Base-by-base conservation (phyloP, 2,797 vertebrate species). In the Tragelaphus oryx region DNA sequence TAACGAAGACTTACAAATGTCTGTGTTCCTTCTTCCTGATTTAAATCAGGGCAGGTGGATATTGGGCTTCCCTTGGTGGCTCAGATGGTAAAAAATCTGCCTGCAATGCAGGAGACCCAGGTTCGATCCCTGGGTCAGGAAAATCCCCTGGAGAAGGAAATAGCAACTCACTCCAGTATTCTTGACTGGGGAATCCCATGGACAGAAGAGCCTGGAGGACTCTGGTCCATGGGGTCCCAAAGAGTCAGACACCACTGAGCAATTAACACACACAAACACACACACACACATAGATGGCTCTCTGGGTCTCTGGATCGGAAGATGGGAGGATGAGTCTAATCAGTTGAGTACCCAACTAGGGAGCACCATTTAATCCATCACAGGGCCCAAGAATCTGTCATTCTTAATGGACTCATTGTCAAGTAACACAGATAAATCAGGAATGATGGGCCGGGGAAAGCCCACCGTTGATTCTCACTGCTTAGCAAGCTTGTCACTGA, bases 391-490 rank as follows among this genome's bases (percentile, higher is more conserved):
- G 59, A 50, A 65, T 46, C 59, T 50, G 8, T 26, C 6, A 10
- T 18, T 50, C 71, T 33, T 62, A 65, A 16, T 54, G 74, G 24
- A 48, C 50, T 68, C 12, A 54, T 24, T 24, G 46, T 41, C 33
- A 16, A 14, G 30, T 76, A 12, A 62, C 2, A 0, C 0, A 1
- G n/a, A 17, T 33, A 24, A 52, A 6, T 9, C 33, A 11, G 78
- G 74, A n/a, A 50, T 50, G 26, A 8, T 4, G 14, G 54, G 14
- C 41, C 24, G 17, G 41, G 55, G 28, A 28, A 7, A 1, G 1
- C 11, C 33, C 28, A n/a, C 17, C 0, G 0, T 20, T 0, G 11
- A 26, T 24, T 85, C 62, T 59, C 8, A 6, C 18, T 10, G 26
- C 46, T 3, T 6, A 14, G 48, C 46, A 14, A 9, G 11, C 33